A percentile compares a stretch with the other conserved stretches of the same genome.
phyloP scores from a whole-genome alignment of 2,113 vertebrate species.

The Chunga burmeisteri region DNA sequence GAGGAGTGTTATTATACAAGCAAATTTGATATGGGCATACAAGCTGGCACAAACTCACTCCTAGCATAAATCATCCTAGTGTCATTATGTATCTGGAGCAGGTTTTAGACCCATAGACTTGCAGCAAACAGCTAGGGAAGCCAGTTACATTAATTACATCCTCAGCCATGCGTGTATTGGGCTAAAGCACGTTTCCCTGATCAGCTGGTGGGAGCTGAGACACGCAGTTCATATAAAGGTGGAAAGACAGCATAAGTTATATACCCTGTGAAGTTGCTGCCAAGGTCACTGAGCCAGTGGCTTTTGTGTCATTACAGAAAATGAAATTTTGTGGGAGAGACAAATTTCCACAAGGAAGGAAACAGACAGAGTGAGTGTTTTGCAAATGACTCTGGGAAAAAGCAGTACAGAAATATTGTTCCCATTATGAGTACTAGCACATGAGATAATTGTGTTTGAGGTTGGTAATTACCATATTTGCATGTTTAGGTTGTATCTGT shows the following conservation, averaged over 20 bases:
- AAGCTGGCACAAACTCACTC: not conserved
- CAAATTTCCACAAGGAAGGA: slow-evolving; percentile 35
- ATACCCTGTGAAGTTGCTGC: not conserved
- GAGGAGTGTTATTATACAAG: not conserved
- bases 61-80: slow-evolving; percentile 1
- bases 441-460: slow-evolving; percentile 61
- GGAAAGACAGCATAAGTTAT: slow-evolving; percentile 6
- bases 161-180: not conserved
- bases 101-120: not conserved
- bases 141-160: slow-evolving; percentile 7
- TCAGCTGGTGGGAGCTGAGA: not conserved
- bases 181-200: not conserved
- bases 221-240: not conserved
- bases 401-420: slow-evolving; percentile 23
- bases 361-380: not conserved
- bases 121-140: not conserved
- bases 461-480: slow-evolving; percentile 49
- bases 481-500: slow-evolving; percentile 37
- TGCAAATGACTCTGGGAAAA: not conserved
- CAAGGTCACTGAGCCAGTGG: slow-evolving; percentile 10
- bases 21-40: not conserved
- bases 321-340: slow-evolving; percentile 47
- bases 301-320: slow-evolving; percentile 21
- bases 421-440: slow-evolving; percentile 10
- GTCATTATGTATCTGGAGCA: not conserved